A percentile compares a stretch with the other conserved stretches of the same genome.
Evolutionary conservation across 2,888 invertebrate genomes (phyloP).

Genomic region (Drosophila fungiperda): DNA sequence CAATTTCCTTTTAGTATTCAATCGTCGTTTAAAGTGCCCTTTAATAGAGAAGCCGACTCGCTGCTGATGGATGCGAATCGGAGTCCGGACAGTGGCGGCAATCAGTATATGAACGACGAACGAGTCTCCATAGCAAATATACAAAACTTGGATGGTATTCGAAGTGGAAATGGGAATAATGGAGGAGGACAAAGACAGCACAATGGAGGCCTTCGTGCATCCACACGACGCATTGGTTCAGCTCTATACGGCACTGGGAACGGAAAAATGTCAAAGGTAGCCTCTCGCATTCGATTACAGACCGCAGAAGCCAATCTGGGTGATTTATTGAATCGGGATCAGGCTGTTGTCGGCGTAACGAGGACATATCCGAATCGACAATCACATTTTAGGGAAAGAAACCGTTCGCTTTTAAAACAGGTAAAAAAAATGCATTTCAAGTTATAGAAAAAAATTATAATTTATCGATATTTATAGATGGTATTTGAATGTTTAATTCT

Average conservation of each 20-base stretch:
- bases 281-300: constrained; percentile 36
- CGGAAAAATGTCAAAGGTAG: constrained; percentile 23
- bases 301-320: constrained; percentile 20
- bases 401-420: constrained; percentile 81
- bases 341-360: constrained; percentile 56
- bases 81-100: constrained; percentile 68
- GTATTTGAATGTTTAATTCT: background rate
- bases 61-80: constrained; percentile 79
- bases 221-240: constrained; percentile 48
- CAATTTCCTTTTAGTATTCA: constrained; percentile 46
- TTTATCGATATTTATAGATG: background rate
- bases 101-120: constrained; percentile 54
- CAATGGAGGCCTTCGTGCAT: constrained; percentile 20
- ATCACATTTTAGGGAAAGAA: constrained; percentile 83
- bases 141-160: constrained; percentile 37
- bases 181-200: constrained; percentile 1
- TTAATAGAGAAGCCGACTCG: constrained; percentile 50
- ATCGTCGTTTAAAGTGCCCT: constrained; percentile 44
- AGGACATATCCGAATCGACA: constrained; percentile 72
- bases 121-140: constrained; percentile 57
- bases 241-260: constrained; percentile 19
- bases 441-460: background rate
- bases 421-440: constrained; percentile 48
- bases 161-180: constrained; percentile 16
- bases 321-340: constrained; percentile 38